Base-by-base conservation (phyloP, 2,113 vertebrate genomes). In the Panthera tigris region DNA sequence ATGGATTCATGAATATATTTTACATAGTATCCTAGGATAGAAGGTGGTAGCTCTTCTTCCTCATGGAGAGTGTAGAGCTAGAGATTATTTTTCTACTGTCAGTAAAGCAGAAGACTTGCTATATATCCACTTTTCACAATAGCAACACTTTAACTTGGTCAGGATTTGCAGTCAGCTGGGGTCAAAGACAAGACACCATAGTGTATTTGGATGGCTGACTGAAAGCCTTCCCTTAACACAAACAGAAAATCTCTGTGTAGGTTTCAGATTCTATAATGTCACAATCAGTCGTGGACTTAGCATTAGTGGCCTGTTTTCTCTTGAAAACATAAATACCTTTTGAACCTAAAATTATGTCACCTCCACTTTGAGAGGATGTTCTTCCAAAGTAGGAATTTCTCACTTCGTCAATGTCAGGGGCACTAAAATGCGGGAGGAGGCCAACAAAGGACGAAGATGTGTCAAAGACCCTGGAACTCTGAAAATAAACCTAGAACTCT, bases 241-340 rank as follows among this genome's bases (percentile, higher is more conserved):
- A 8, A 74, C 31, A 93, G 8, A 63, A 4, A 89, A 18, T 25
- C 36, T 66, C 45, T 69, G 3, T 33, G 9, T 23, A 18, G 2
- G 11, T 80, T 85, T 86, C 45, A 65, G 3, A 7, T 9, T 79
- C 27, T 55, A 12, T 19, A 81, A 7, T 33, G 15, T 7, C 89
- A 87, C 27, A 76, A n/a, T 89, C 50, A 27, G n/a, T 45, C 68
- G 45, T 55, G 50, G 50, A 7, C 31, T 87, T 78, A 36, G 3
- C 39, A 55, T 48, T 84, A 33, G 27, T 69, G 23, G 23, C 16
- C 23, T 45, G 3, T 39, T 55, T 82, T 71, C 23, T 87, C 68
- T 86, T 94, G 74, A 96, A 85, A 92, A 55, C 88, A 29, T 74
- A 76, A 88, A 92, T n/a, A 55, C 13, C 36, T 79, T n/a, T 52